phyloP scores from a whole-genome alignment of 2,797 vertebrate genomes.

The Xerus rutilus region DNA sequence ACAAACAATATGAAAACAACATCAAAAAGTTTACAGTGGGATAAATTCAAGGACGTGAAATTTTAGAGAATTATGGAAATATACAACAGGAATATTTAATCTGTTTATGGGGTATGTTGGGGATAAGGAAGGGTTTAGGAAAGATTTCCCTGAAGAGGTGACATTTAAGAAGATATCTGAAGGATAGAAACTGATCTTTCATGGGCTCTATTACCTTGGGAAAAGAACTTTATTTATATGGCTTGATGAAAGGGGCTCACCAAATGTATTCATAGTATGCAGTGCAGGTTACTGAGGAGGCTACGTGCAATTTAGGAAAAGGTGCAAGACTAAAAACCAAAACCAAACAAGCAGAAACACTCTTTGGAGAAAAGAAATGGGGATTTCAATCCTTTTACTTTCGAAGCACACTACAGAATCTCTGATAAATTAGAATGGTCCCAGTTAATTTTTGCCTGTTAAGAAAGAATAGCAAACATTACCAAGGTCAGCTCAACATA shows the following conservation, averaged over 20 bases:
- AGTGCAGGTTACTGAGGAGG: not conserved
- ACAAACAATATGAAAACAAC: not conserved
- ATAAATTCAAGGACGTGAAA: not conserved
- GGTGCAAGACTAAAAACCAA: not conserved
- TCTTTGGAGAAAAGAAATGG: not conserved
- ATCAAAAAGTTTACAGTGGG: not conserved
- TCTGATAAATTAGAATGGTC: not conserved
- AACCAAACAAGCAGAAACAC: not conserved
- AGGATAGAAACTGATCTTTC: not conserved
- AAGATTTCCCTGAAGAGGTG: not conserved
- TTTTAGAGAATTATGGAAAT: not conserved
- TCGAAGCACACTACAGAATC: not conserved
- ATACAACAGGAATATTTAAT: not conserved
- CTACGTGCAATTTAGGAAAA: not conserved
- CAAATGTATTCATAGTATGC: not conserved
- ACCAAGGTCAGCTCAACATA: not conserved
- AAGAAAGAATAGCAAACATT: not conserved
- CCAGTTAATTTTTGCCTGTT: not conserved
- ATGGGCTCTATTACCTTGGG: not conserved
- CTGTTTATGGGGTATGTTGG: not conserved
- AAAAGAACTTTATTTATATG: not conserved
- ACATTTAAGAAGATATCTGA: not conserved
- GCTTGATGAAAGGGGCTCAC: no score
- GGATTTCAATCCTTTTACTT: not conserved
- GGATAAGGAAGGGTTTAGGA: not conserved